Evolutionary conservation across 2,113 vertebrate genomes (phyloP).

Genomic region (Nettapus auritus): DNA sequence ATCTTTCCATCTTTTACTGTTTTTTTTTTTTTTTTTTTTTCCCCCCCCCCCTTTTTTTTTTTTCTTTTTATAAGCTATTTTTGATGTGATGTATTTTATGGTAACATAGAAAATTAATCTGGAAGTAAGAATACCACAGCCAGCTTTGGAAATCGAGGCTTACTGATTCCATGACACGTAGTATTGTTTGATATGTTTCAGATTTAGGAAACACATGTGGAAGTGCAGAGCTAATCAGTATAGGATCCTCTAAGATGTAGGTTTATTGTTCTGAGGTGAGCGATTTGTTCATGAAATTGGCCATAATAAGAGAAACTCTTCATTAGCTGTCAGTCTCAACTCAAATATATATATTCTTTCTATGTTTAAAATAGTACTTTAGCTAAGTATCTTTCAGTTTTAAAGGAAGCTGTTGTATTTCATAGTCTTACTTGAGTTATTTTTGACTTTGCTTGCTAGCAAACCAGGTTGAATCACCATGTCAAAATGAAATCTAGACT

Average conservation of each 20-base stretch:
- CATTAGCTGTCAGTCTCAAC: background rate
- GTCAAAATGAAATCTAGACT: background rate
- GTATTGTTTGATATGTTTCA: background rate
- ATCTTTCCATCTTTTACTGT: background rate
- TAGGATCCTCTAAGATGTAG: background rate
- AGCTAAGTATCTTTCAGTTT: background rate
- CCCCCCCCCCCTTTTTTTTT: background rate
- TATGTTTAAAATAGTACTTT: background rate
- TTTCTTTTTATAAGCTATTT: background rate
- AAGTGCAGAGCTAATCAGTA: background rate
- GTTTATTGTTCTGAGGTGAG: background rate
- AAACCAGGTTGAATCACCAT: background rate
- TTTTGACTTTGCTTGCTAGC: constrained; percentile 9
- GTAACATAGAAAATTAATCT: background rate
- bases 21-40: background rate
- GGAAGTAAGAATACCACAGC: background rate
- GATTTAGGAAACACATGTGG: background rate
- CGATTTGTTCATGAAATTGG: background rate
- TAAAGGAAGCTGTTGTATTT: constrained; percentile 27
- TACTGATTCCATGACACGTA: background rate
- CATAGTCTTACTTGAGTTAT: background rate
- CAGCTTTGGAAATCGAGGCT: background rate
- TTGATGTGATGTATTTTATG: background rate
- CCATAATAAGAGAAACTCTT: background rate
- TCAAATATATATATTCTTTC: background rate